phyloP scores from a whole-genome alignment of 2,797 vertebrate genomes.

The Petrocephalus schoutedeni region DNA sequence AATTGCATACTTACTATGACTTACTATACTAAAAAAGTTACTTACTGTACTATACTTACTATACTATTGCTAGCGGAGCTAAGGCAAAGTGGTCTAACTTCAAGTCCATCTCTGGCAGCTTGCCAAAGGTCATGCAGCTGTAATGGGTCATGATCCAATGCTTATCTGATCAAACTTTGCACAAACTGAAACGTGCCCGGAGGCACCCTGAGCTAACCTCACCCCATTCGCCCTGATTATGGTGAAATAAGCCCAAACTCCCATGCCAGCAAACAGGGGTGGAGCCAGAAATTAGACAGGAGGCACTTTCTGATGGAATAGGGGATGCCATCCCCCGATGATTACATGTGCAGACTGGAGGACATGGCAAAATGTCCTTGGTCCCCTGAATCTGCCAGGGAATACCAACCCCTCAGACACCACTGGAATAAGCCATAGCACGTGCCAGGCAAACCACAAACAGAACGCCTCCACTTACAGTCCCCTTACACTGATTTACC shows the following conservation, averaged over 20 bases:
- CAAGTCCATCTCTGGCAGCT: conserved; percentile 24
- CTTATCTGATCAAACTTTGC: conserved; percentile 18
- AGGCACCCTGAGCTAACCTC: background rate
- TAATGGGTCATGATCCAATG: background rate
- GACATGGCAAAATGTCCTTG: background rate
- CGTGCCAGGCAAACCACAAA: background rate
- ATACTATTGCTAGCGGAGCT: background rate
- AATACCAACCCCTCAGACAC: too few species aligned
- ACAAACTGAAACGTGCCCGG: conserved; percentile 12
- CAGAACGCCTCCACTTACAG: background rate
- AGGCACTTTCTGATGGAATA: background rate
- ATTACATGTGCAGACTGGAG: background rate
- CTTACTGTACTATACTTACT: too few species aligned
- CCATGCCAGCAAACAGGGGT: background rate
- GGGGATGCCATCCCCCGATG: background rate
- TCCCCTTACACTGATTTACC: background rate
- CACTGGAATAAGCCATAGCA: background rate
- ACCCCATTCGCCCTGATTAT: background rate
- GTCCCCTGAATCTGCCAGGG: too few species aligned
- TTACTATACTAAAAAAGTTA: too few species aligned
- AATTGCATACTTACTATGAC: too few species aligned
- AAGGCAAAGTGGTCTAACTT: background rate
- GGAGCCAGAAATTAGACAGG: background rate
- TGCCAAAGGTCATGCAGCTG: conserved; percentile 17
- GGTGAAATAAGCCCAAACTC: background rate